Evolutionary conservation across 2,797 vertebrate genomes (phyloP), one percentile per base, ranked within the genome.

Genomic region (Lithobates sylvaticus): DNA sequence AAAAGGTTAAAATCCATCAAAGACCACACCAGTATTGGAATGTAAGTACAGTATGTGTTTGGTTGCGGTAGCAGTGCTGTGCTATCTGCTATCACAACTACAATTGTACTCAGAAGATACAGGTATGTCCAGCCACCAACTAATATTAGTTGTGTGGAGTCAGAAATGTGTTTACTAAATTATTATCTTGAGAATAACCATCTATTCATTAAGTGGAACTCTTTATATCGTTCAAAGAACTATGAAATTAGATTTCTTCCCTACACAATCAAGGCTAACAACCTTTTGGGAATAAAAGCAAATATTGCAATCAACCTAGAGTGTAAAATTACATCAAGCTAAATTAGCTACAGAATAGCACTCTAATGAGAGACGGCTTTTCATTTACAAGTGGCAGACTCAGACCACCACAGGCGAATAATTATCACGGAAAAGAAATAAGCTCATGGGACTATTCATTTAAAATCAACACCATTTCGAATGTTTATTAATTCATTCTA

Each of bases 201-300:
- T 68, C 7, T 70, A 23, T 23, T 70, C 69, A 47, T 47, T 47
- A 47, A 47, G 44, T 47, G 47, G 2, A 50, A 13, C 70, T 71
- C 5, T 54, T 71, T 58, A n/a, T 70, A 71, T 71, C 44, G 18
- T 81, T 29, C 47, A 58, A n/a, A 81, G 29, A 58, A 81, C 29
- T 39, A 58, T 58, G 47, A 36, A 81, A 81, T 71, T 50, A 54
- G 29, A 70, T 70, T 70, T 42, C 23, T 72, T n/a, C 2, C 36
- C 34, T 10, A 39, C 27, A 80, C 32, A 71, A 39, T 71, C 69
- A 80, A 54, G 50, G 50, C 15, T 39, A 69, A 16, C 18, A 34
- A 58, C 44, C 67, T 50, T 39, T n/a, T 80, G 67, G 44, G 78
- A 71, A 23, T 44, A 58, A 50, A 68, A n/a, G 21, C 26, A 47